These are phyloP conservation scores for Dendronephthya gigantea DNA, from an alignment of 64 coral and sea anemone genomes.

Conservation along the genomic window DNA sequence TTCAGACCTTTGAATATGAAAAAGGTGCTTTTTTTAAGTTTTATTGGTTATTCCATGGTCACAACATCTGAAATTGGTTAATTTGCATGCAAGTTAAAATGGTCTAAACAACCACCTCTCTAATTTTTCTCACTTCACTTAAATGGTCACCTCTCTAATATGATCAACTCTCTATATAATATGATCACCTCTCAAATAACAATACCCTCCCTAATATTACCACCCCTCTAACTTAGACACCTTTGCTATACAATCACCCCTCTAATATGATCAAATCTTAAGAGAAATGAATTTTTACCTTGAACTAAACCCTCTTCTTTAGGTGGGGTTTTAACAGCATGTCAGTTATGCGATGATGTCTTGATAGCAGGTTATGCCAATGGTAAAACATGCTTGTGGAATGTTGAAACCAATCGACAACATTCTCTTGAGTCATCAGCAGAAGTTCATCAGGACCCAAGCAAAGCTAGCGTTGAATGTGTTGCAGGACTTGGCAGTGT, in stretches of 20 bases:
- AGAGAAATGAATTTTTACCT: neutral
- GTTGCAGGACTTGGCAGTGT: constrained; percentile 31
- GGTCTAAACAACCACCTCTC: no score
- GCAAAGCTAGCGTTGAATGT: constrained; percentile 31
- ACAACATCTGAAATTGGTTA: neutral
- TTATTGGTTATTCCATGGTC: no score
- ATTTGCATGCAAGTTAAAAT: no score
- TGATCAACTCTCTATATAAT: no score
- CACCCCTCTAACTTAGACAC: no score
- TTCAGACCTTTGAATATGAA: constrained; percentile 66
- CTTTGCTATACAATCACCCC: no score
- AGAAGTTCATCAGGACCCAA: neutral
- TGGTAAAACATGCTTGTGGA: constrained; percentile 54
- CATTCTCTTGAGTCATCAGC: neutral
- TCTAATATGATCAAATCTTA: no score
- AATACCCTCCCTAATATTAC: no score
- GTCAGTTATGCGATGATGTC: constrained; percentile 24
- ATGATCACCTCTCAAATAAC: no score
- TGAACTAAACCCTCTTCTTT: neutral
- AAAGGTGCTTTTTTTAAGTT: constrained; percentile 59
- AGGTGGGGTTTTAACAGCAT: constrained; percentile 72
- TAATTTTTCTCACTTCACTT: no score
- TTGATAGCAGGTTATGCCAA: constrained; percentile 77
- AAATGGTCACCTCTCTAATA: no score
- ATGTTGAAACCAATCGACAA: neutral